Evolutionary conservation across 2,113 vertebrate genomes (phyloP).

Genomic region (Cygnus buccinator): DNA sequence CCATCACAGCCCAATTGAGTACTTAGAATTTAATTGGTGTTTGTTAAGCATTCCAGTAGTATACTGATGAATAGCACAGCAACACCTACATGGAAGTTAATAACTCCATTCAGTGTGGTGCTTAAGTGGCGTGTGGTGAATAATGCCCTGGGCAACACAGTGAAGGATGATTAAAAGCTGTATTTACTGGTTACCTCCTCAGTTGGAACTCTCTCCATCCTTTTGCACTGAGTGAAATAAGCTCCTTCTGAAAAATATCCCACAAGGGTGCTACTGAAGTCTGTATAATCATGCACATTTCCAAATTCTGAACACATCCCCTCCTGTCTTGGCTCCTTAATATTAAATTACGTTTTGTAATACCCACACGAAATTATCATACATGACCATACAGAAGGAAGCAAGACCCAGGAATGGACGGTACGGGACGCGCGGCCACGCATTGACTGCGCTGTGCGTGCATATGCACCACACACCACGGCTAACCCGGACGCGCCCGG

Average conservation of each 20-base stretch:
- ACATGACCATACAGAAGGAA: accelerated
- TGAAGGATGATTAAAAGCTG: background rate
- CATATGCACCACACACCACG: accelerated
- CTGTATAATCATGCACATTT: background rate
- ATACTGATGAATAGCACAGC: background rate
- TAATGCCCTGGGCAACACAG: background rate
- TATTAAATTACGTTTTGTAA: background rate
- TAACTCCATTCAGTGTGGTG: background rate
- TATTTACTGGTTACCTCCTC: background rate
- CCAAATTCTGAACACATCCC: background rate
- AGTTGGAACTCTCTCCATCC: background rate
- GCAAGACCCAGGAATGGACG: accelerated
- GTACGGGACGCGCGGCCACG: accelerated
- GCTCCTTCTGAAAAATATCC: background rate
- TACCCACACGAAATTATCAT: accelerated
- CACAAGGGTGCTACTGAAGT: background rate
- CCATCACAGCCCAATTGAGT: background rate
- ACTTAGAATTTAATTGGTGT: background rate
- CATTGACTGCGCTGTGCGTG: background rate
- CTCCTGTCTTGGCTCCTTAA: background rate
- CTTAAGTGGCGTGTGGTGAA: background rate
- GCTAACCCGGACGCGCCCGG: accelerated
- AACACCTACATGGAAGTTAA: background rate
- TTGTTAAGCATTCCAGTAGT: background rate
- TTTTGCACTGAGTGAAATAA: accelerated